Evolutionary conservation across 2,797 vertebrate genomes (phyloP), one percentile per base, ranked within the genome.

Genomic region (Hipposideros larvatus): DNA sequence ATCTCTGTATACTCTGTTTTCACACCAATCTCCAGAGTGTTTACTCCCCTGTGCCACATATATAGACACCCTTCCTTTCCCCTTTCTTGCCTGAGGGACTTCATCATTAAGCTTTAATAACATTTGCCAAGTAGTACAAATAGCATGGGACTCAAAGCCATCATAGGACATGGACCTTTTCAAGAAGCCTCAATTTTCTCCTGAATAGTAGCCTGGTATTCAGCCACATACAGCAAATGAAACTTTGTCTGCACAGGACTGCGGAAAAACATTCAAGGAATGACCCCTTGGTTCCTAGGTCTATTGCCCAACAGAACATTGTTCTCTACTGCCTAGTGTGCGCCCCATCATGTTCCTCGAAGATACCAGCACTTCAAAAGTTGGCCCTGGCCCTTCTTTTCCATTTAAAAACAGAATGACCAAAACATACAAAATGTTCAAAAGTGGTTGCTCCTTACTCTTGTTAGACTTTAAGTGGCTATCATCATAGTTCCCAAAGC

Each of bases 31-130:
- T 63, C 24, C 34, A 41, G 28, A 11, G 2, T 61, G 26, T 70
- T 94, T 70, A 75, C 15, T 71, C 28, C 21, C 7, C 37, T 77
- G 9, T 55, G 34, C 70, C 46, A 63, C 26, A 73, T 7, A 7
- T 11, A 3, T 7, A 63, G 15, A n/a, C 26, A 51, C 4, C 2
- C 2, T 11, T 53, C 31, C 84, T 95, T 63, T 87, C 53, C 19
- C 13, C 11, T 43, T 75, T 91, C 37, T 57, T 13, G 1, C 70
- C 16, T 2, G n/a, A 74, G 77, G 41, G 79, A 70, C 8, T 92
- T 91, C 48, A 68, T 89, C 34, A 83, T 55, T 55, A 77, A 31
- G 65, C 85, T 87, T 96, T 95, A 88, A 79, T 83, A 59, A 78
- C 57, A 77, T 86, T 68, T 86, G 26, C 83, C 90, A 89, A 77